phyloP scores from a whole-genome alignment of 2,797 vertebrate genomes.

The Acipenser ruthenus region DNA sequence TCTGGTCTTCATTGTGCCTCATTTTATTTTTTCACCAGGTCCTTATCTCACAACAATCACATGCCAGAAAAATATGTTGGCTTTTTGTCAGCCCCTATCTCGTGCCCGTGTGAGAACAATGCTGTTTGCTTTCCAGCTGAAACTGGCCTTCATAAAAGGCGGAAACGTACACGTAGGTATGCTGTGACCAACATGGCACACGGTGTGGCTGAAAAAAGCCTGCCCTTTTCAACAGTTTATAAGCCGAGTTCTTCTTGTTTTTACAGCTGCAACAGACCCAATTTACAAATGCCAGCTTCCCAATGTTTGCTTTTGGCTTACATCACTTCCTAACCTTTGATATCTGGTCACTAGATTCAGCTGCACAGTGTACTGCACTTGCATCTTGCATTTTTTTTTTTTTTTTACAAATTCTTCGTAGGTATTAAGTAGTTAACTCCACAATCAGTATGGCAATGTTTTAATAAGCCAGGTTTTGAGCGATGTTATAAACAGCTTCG shows the following conservation, averaged over 20 bases:
- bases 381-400: background rate
- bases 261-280: conserved; percentile 4
- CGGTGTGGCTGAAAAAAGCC: background rate
- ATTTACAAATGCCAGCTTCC: conserved; percentile 1
- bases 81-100: background rate
- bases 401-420: background rate
- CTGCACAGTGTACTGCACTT: background rate
- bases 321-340: conserved; percentile 11
- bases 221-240: conserved; percentile 4
- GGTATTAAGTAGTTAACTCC: too few relatives aligned
- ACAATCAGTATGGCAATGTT: too few relatives aligned
- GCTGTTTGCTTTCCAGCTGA: background rate
- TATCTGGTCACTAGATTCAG: background rate
- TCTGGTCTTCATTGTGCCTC: background rate
- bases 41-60: conserved; percentile 8
- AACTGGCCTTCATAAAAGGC: conserved; percentile 5
- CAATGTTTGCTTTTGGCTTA: conserved; percentile 5
- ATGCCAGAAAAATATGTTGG: conserved; percentile 1
- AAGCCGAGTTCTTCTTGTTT: conserved; percentile 7
- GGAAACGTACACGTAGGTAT: conserved; percentile 1
- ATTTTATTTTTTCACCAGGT: conserved; percentile 7
- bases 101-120: conserved; percentile 3
- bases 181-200: background rate
- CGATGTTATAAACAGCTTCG: too few relatives aligned
- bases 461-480: too few relatives aligned